phyloP scores from a whole-genome alignment of 1,140 invertebrate genomes.

The Brachionus sp. region DNA sequence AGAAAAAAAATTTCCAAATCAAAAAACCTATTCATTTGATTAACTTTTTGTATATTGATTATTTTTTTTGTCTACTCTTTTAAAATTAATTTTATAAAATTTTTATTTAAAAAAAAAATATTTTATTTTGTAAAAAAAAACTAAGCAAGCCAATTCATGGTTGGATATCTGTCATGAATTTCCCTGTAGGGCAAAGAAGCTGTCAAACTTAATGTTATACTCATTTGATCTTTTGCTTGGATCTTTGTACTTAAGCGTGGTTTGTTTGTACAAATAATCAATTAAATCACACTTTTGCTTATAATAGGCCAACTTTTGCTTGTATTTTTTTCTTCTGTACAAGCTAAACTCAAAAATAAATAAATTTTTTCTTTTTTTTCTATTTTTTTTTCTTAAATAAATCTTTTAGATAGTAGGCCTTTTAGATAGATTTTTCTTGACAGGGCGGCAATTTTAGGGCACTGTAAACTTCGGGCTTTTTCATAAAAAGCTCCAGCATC shows the following conservation, averaged over 20 bases:
- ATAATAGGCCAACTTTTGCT: slow-evolving; percentile 57
- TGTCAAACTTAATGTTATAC: slow-evolving; percentile 57
- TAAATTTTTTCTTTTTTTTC: slow-evolving; percentile 21
- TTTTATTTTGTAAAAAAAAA: too few species aligned
- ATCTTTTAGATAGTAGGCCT: slow-evolving; percentile 54
- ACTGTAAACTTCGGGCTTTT: slow-evolving; percentile 49
- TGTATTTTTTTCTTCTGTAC: slow-evolving; percentile 59
- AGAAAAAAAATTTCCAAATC: too few species aligned
- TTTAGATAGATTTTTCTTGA: slow-evolving; percentile 55
- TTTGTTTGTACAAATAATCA: slow-evolving; percentile 56
- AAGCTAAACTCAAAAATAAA: slow-evolving; percentile 51
- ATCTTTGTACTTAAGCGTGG: slow-evolving; percentile 57
- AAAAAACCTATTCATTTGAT: too few species aligned
- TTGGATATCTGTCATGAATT: slow-evolving; percentile 32
- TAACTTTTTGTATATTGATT: too few species aligned
- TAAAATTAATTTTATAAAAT: too few species aligned
- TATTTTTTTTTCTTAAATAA: too few species aligned
- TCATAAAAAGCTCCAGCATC: slow-evolving; percentile 58
- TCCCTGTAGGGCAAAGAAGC: slow-evolving; percentile 52
- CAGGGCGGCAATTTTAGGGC: slow-evolving; percentile 51
- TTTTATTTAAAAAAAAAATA: too few species aligned
- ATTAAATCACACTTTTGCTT: slow-evolving; percentile 59
- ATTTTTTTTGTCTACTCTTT: too few species aligned
- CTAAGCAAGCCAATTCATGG: slow-evolving; percentile 44
- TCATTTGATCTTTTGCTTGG: slow-evolving; percentile 54